Evolutionary conservation across 2,797 vertebrate genomes (phyloP).

Genomic region (Gymnopithys bicolor): DNA sequence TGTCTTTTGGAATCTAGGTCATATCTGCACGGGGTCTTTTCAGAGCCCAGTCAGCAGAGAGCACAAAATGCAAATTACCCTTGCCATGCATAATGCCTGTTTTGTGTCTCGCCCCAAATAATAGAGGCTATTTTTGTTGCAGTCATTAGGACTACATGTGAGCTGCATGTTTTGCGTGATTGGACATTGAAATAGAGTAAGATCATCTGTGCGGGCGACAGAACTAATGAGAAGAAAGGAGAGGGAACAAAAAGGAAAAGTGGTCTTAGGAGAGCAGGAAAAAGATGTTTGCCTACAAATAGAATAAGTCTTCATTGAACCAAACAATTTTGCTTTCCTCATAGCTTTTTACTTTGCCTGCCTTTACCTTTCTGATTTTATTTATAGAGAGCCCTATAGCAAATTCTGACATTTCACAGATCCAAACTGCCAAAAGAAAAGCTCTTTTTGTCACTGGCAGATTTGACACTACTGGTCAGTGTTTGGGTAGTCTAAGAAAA

Average conservation of each 20-base stretch:
- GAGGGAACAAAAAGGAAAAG: constrained; percentile 34
- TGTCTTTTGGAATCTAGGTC: constrained; percentile 61
- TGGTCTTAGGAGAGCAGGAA: not conserved
- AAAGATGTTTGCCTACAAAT: constrained; percentile 52
- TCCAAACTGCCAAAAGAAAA: not conserved
- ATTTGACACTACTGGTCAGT: constrained; percentile 33
- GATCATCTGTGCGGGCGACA: constrained; percentile 18
- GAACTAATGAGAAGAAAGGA: constrained; percentile 60
- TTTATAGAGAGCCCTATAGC: not conserved
- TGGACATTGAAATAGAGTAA: constrained; percentile 42
- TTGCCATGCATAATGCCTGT: constrained; percentile 30
- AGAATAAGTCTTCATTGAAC: not conserved
- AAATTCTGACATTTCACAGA: constrained; percentile 10
- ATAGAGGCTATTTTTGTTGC: constrained; percentile 49
- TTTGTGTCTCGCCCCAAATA: constrained; percentile 51
- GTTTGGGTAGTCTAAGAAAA: not conserved
- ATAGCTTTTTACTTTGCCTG: constrained; percentile 23
- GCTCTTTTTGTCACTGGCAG: constrained; percentile 3
- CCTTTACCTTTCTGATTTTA: constrained; percentile 27
- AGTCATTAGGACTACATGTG: constrained; percentile 50
- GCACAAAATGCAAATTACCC: constrained; percentile 60
- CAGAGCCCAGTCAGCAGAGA: constrained; percentile 46
- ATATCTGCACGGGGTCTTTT: constrained; percentile 58
- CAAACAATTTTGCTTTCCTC: constrained; percentile 29
- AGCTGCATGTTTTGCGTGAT: constrained; percentile 51